These are phyloP conservation scores for Eonycteris spelaea DNA, from an alignment of 2,113 vertebrate genomes.

Conservation along the genomic window DNA sequence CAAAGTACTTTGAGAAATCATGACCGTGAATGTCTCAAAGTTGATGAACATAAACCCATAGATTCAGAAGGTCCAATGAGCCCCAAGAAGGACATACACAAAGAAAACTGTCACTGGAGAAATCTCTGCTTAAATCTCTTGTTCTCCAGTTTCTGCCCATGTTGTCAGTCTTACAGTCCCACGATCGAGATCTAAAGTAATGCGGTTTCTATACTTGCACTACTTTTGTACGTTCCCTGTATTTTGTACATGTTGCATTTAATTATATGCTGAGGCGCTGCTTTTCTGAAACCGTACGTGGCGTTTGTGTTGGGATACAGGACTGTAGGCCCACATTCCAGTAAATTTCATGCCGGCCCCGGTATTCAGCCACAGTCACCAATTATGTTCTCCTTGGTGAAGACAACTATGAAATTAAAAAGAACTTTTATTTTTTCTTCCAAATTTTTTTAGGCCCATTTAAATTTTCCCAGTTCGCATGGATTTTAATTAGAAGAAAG, in stretches of 20 bases:
- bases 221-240: not conserved
- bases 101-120: not conserved
- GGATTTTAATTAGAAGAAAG: conserved; percentile 3
- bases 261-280: not conserved
- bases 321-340: not conserved
- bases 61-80: not conserved
- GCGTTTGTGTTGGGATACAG: not conserved
- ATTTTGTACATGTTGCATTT: not conserved
- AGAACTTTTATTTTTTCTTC: not conserved
- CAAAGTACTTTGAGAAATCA: not conserved
- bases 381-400: not conserved
- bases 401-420: not conserved
- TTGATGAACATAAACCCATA: not conserved
- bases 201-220: not conserved
- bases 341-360: not conserved
- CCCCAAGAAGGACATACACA: not conserved
- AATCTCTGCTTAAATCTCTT: not conserved
- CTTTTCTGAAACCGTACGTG: not conserved
- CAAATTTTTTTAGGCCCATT: not conserved
- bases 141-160: not conserved
- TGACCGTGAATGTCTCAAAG: not conserved
- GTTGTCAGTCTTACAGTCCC: not conserved
- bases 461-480: not conserved
- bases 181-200: not conserved
- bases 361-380: not conserved